phyloP scores from a whole-genome alignment of 2,113 vertebrate species.

The Macroglossus sobrinus region DNA sequence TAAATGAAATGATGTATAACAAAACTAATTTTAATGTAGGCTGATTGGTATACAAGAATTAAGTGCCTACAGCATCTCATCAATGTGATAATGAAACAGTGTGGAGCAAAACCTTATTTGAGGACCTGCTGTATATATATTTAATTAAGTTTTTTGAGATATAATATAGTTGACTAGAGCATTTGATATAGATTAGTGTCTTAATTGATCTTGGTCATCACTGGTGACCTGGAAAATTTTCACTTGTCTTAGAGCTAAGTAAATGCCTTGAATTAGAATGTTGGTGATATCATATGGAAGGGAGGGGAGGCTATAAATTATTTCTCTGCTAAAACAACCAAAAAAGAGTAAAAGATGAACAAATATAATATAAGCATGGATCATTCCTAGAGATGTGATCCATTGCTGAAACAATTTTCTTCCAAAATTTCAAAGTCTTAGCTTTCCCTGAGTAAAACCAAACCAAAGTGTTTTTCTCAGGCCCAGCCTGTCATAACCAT shows the following conservation, averaged over 20 bases:
- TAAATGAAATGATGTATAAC: background rate
- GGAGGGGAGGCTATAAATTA: background rate
- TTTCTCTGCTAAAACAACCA: background rate
- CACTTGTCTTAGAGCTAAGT: background rate
- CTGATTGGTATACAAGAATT: background rate
- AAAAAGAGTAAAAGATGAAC: constrained; percentile 22
- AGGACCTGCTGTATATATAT: background rate
- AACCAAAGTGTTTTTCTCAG: background rate
- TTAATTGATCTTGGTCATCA: constrained; percentile 13
- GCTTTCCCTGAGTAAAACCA: background rate
- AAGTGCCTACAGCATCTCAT: background rate
- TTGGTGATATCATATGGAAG: background rate
- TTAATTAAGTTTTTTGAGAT: constrained; percentile 9
- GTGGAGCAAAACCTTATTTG: background rate
- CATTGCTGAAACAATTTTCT: background rate
- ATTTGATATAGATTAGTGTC: background rate
- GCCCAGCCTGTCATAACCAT: background rate
- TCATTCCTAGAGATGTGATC: background rate
- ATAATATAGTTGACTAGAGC: background rate
- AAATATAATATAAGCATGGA: background rate
- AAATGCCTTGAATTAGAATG: background rate
- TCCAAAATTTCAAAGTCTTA: background rate
- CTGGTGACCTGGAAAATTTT: constrained; percentile 5
- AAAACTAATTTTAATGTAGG: background rate
- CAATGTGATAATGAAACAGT: background rate